Conservation (phyloP, 2,113 vertebrate genomes). For the Centropus bengalensis region DNA sequence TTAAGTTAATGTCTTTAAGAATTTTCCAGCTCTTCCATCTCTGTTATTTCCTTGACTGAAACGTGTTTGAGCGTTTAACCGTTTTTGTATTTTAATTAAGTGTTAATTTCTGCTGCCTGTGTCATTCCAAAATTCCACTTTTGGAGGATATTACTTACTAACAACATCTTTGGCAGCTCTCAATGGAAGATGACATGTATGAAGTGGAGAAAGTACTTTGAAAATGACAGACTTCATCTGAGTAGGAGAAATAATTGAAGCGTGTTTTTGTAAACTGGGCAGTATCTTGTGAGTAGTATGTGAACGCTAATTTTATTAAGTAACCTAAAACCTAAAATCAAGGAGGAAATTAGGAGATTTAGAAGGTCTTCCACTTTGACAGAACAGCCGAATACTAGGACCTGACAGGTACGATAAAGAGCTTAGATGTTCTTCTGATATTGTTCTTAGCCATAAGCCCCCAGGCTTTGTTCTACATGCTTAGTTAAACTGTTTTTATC, state of each 20-base stretch:
- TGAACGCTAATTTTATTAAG: constrained; percentile 45
- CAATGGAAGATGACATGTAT: neutral
- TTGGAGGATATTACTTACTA: neutral
- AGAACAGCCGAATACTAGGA: constrained; percentile 64
- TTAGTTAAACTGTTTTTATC: constrained; percentile 82
- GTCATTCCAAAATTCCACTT: neutral
- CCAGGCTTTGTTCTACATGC: constrained; percentile 81
- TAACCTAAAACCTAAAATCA: constrained; percentile 14
- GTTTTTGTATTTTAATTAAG: neutral
- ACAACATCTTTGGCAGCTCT: neutral
- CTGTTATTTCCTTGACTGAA: neutral
- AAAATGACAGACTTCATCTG: neutral
- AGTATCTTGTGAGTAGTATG: neutral
- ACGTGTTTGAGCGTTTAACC: neutral
- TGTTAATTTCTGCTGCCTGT: neutral
- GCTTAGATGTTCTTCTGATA: constrained; percentile 76
- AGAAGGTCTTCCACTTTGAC: constrained; percentile 66
- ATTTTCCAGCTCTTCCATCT: neutral
- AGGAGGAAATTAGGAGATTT: constrained; percentile 66
- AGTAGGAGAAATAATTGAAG: neutral
- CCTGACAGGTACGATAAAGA: constrained; percentile 80
- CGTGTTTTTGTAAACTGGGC: neutral
- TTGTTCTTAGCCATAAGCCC: constrained; percentile 79
- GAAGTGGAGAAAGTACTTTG: neutral
- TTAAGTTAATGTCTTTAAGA: neutral